A percentile compares a stretch with the other conserved stretches of the same genome.
These are phyloP conservation scores for Rhodinocichla rosea DNA, from an alignment of 2,113 vertebrate genomes.

Conservation along the genomic window DNA sequence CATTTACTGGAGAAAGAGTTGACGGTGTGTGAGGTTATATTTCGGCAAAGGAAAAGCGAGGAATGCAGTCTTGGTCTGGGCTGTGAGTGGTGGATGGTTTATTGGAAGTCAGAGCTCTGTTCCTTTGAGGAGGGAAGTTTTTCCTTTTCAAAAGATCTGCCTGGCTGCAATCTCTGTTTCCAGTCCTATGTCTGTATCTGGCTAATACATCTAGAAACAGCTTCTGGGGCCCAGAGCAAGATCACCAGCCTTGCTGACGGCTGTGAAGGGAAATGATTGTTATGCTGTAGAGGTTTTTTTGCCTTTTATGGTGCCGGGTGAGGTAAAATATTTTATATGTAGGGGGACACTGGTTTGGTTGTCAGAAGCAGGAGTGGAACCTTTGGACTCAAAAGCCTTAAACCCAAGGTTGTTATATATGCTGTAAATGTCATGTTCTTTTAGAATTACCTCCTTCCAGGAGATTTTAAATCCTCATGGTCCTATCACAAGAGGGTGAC, in stretches of 20 bases:
- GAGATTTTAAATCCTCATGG: background rate
- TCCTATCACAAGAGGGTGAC: slow-evolving; percentile 59
- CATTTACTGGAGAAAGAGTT: background rate
- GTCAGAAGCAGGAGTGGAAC: background rate
- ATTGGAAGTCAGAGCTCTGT: background rate
- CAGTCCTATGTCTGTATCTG: accelerated
- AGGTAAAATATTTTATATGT: background rate
- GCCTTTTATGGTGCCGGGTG: background rate
- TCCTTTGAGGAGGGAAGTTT: background rate
- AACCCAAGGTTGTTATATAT: background rate
- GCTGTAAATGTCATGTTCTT: background rate
- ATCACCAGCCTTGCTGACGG: background rate
- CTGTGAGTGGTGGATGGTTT: background rate
- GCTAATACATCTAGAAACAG: background rate
- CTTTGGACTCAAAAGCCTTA: background rate
- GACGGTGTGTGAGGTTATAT: background rate
- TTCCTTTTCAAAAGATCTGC: background rate
- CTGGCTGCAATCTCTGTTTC: background rate
- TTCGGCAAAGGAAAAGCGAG: background rate
- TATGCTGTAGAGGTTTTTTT: background rate
- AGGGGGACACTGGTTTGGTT: background rate
- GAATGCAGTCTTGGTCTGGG: background rate
- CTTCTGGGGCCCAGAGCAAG: background rate
- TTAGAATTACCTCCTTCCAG: background rate
- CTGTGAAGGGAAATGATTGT: background rate